These are phyloP conservation scores for Lophotriccus pileatus DNA, from an alignment of 2,797 vertebrate species.

Conservation along the genomic window DNA sequence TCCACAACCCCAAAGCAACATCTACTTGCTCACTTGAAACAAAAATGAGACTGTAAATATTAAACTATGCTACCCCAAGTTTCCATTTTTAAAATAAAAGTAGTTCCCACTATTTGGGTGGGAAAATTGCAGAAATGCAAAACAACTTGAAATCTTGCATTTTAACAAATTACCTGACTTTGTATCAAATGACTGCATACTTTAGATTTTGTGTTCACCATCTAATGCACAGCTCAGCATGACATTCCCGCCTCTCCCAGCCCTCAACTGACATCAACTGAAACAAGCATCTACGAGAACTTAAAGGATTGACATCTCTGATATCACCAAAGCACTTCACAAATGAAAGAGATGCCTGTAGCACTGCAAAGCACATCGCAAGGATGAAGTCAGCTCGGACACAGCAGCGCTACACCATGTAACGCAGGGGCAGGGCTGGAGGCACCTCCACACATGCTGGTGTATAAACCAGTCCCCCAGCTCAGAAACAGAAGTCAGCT, in stretches of 20 bases:
- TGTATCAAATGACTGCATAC: background rate
- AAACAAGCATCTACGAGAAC: background rate
- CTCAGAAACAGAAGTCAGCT: background rate
- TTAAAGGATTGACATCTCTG: background rate
- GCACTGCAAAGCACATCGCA: background rate
- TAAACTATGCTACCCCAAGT: background rate
- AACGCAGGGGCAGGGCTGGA: background rate
- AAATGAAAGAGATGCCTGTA: background rate
- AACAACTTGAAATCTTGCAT: background rate
- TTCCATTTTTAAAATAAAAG: background rate
- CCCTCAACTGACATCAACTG: background rate
- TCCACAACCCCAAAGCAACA: background rate
- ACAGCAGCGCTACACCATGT: background rate
- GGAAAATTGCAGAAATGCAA: background rate
- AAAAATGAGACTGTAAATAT: background rate
- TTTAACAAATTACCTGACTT: background rate
- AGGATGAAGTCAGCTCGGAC: background rate
- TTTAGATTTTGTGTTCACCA: background rate
- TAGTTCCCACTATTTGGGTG: background rate
- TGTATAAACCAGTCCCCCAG: background rate
- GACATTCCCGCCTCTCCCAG: background rate
- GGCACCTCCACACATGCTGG: fast-evolving
- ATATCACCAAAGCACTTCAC: background rate
- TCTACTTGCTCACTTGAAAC: background rate
- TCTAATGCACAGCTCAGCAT: background rate